These are phyloP conservation scores for Tortrix viridana DNA, from an alignment of 2,888 invertebrate species.

Conservation along the genomic window DNA sequence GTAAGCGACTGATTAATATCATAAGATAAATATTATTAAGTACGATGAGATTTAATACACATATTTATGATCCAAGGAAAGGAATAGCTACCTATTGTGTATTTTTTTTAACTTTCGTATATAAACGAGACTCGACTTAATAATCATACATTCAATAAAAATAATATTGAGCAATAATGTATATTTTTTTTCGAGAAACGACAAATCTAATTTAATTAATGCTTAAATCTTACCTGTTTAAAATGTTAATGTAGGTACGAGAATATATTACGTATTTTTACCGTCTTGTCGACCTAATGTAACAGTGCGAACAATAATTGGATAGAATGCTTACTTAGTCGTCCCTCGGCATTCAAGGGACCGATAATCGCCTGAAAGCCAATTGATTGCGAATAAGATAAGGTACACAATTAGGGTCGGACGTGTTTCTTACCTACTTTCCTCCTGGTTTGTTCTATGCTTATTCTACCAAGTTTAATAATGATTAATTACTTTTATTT, in stretches of 20 bases:
- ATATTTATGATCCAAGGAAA: too few relatives aligned
- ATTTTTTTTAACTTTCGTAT: too few relatives aligned
- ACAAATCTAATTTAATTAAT: too few relatives aligned
- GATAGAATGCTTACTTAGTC: slow-evolving; percentile 18
- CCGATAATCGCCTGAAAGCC: slow-evolving; percentile 31
- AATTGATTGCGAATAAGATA: slow-evolving; percentile 32
- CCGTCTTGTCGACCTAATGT: slow-evolving; percentile 2
- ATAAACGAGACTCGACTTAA: too few relatives aligned
- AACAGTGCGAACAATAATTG: slow-evolving; percentile 15
- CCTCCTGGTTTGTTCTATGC: not conserved
- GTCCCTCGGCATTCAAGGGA: slow-evolving; percentile 11
- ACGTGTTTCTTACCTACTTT: slow-evolving; percentile 14
- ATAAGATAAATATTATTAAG: too few relatives aligned
- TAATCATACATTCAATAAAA: too few relatives aligned
- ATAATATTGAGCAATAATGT: too few relatives aligned
- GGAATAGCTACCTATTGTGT: too few relatives aligned
- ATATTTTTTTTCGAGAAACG: too few relatives aligned
- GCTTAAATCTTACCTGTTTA: not conserved
- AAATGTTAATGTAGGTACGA: not conserved
- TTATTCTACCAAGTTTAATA: not conserved
- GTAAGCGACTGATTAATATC: too few relatives aligned
- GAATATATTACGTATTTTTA: not conserved
- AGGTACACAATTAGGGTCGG: slow-evolving; percentile 24
- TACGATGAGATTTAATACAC: too few relatives aligned
- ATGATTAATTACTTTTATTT: not conserved